These are phyloP conservation scores for Datnioides undecimradiatus DNA, from an alignment of 2,113 vertebrate genomes.

Conservation along the genomic window DNA sequence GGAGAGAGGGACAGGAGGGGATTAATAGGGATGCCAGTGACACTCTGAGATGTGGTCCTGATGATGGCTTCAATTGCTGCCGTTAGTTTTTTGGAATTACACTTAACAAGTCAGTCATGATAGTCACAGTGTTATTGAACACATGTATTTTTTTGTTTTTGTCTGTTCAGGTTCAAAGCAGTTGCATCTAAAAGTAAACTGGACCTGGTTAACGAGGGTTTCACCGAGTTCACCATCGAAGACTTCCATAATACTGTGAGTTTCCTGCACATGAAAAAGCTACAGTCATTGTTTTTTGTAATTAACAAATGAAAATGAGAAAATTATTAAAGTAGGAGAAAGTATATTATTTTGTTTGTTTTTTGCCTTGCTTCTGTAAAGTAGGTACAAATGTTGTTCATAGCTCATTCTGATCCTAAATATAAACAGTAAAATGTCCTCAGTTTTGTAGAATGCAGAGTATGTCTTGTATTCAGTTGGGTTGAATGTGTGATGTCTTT, in stretches of 20 bases:
- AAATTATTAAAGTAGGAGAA: not conserved
- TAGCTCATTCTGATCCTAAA: not conserved
- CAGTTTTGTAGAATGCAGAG: not conserved
- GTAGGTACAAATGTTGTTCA: not conserved
- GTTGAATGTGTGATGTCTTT: not conserved
- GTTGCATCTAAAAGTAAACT: constrained; percentile 93
- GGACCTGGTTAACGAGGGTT: constrained; percentile 92
- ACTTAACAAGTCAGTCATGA: not conserved
- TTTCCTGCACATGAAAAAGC: constrained; percentile 4
- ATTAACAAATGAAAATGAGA: not conserved
- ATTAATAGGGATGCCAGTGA: no score
- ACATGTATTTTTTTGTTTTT: not conserved
- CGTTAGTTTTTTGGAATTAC: no score
- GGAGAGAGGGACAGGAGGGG: no score
- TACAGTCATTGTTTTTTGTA: not conserved
- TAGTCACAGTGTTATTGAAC: not conserved
- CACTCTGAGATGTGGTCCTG: no score
- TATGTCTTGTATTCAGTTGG: not conserved
- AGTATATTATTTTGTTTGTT: not conserved
- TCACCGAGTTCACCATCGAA: constrained; percentile 96
- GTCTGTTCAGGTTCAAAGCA: constrained; percentile 89
- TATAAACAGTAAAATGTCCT: not conserved
- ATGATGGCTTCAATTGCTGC: no score
- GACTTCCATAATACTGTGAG: constrained; percentile 96
- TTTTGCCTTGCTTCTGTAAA: not conserved